Evolutionary conservation across 2,797 vertebrate genomes (phyloP).

Genomic region (Chiroxiphia lanceolata): DNA sequence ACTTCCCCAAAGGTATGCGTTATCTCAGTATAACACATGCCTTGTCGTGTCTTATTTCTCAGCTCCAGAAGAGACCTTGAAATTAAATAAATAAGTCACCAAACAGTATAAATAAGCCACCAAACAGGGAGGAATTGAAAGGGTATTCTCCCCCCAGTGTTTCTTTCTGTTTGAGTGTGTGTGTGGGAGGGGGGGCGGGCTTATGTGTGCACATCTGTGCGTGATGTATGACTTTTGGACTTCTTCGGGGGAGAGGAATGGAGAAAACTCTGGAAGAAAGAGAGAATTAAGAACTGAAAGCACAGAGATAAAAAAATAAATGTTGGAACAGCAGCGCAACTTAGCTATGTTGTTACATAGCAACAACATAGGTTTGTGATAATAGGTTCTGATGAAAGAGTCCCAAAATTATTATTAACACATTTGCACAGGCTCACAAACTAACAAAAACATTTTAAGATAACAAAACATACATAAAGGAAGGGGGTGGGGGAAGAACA

Average conservation of each 20-base stretch:
- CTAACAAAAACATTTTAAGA: neutral
- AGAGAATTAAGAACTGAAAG: conserved; percentile 15
- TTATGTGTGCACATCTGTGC: rapidly evolving
- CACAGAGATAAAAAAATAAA: neutral
- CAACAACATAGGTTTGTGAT: conserved; percentile 21
- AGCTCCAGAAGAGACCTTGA: conserved; percentile 8
- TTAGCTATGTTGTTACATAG: neutral
- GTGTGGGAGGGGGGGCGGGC: neutral
- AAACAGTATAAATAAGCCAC: conserved; percentile 7
- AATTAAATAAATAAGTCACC: conserved; percentile 32
- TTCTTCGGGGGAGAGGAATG: neutral
- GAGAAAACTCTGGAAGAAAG: neutral
- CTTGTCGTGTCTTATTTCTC: conserved; percentile 37
- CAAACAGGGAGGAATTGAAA: conserved; percentile 42
- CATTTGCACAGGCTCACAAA: neutral
- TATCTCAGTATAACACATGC: conserved; percentile 54
- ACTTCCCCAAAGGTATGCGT: conserved; percentile 47
- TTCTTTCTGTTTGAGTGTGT: neutral
- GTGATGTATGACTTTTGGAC: neutral
- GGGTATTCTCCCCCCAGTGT: neutral
- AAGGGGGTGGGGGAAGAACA: rapidly evolving
- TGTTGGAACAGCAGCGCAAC: neutral
- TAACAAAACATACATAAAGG: neutral
- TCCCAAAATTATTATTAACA: neutral
- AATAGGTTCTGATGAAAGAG: neutral